Conservation (phyloP, 2,797 vertebrate genomes). For the Syncerus caffer region DNA sequence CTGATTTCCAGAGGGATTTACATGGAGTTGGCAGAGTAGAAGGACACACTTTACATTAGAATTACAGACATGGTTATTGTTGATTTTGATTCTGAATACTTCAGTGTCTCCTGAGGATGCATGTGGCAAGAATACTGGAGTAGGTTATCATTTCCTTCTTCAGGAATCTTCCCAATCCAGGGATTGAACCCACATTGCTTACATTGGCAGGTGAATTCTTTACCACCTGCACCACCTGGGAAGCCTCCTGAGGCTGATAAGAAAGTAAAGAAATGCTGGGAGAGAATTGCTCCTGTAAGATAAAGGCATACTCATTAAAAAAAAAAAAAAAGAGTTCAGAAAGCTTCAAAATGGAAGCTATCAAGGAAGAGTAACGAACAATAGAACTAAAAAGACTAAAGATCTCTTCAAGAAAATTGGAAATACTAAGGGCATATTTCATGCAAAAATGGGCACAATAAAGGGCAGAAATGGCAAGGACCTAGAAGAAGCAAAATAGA, state of each 20-base stretch:
- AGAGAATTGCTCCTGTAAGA: background rate
- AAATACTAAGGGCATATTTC: background rate
- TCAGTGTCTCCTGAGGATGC: background rate
- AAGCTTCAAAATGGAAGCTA: background rate
- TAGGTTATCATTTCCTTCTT: background rate
- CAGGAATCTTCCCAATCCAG: background rate
- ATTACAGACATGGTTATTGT: background rate
- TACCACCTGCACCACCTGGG: background rate
- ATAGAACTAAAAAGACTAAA: background rate
- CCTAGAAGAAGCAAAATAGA: background rate
- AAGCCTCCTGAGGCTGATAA: background rate
- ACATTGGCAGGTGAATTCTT: background rate
- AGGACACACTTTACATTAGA: background rate
- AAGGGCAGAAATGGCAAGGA: background rate
- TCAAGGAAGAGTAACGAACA: background rate
- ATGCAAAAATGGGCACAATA: background rate
- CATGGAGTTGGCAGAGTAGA: background rate
- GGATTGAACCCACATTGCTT: background rate
- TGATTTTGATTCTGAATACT: background rate
- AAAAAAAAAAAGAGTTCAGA: fast-evolving
- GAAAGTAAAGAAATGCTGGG: background rate
- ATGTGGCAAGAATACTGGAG: background rate
- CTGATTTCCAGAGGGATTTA: background rate
- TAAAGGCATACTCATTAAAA: background rate
- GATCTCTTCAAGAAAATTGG: background rate